Evolutionary conservation across 2,888 invertebrate genomes (phyloP).

Genomic region (Yponomeuta plumbellus): DNA sequence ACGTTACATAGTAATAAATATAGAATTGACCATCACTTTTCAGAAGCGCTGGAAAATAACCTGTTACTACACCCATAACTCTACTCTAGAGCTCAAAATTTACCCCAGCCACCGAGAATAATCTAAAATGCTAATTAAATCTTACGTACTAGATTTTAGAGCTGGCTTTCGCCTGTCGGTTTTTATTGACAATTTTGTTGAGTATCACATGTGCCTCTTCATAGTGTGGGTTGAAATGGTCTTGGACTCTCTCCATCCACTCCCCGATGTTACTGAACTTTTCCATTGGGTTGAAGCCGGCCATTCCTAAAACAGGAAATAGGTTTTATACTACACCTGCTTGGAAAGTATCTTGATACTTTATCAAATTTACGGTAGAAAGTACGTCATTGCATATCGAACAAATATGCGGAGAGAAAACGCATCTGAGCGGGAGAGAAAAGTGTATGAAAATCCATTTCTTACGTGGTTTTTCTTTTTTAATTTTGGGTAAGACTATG

Average conservation of each 20-base stretch:
- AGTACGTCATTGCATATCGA: too few relatives aligned
- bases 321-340: neutral
- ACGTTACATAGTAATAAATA: too few relatives aligned
- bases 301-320: slow-evolving; percentile 72
- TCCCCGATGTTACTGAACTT: slow-evolving; percentile 77
- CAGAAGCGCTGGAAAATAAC: too few relatives aligned
- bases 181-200: slow-evolving; percentile 66
- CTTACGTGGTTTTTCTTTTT: too few relatives aligned
- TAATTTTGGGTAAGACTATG: too few relatives aligned
- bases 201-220: slow-evolving; percentile 78
- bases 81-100: neutral
- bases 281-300: slow-evolving; percentile 79
- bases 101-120: neutral
- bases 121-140: neutral
- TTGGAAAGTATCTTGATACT: too few relatives aligned
- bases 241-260: slow-evolving; percentile 80
- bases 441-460: too few relatives aligned
- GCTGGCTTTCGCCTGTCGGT: neutral
- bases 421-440: too few relatives aligned
- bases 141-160: neutral
- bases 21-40: too few relatives aligned
- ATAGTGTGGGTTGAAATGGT: slow-evolving; percentile 78
- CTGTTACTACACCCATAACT: too few relatives aligned
- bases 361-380: too few relatives aligned
- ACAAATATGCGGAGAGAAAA: too few relatives aligned